Percentiles rank a stretch among this genome's conserved stretches.
Conservation (phyloP, 2,797 vertebrate genomes). For the Potorous gilbertii region DNA sequence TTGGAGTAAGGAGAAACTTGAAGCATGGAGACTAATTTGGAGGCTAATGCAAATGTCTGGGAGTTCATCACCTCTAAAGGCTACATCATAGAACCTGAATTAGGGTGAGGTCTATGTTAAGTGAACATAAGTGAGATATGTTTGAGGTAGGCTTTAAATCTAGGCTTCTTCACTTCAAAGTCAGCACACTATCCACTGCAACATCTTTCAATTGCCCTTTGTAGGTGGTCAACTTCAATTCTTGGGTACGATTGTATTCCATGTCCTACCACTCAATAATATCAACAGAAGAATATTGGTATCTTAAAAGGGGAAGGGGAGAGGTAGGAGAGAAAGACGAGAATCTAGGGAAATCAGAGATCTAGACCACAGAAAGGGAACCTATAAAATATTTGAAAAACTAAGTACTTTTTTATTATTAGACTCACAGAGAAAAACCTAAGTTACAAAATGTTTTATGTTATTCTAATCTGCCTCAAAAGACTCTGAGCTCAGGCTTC, state of each 20-base stretch:
- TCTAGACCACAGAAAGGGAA: conserved; percentile 17
- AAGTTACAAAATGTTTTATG: conserved; percentile 1
- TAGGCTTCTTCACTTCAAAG: not conserved
- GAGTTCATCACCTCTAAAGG: not conserved
- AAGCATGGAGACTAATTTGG: not conserved
- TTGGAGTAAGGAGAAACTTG: not conserved
- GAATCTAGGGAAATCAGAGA: not conserved
- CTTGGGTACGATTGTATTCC: not conserved
- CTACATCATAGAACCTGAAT: not conserved
- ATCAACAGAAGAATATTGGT: not conserved
- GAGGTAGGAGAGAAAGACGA: not conserved
- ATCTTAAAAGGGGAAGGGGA: not conserved
- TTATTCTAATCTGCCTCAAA: conserved; percentile 36
- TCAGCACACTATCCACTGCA: not conserved
- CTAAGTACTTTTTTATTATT: conserved; percentile 28
- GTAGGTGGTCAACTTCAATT: not conserved
- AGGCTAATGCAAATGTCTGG: not conserved
- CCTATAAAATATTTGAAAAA: conserved; percentile 1
- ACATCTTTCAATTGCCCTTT: not conserved
- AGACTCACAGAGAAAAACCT: conserved; percentile 34
- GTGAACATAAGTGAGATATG: not conserved
- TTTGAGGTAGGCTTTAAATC: not conserved
- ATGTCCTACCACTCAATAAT: too few species aligned
- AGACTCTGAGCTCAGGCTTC: conserved; percentile 16
- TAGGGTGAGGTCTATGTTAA: not conserved